Percentiles rank a stretch among this genome's conserved stretches.
Evolutionary conservation across 2,888 invertebrate species (phyloP).

Genomic region (Macrosiphum euphorbiae): DNA sequence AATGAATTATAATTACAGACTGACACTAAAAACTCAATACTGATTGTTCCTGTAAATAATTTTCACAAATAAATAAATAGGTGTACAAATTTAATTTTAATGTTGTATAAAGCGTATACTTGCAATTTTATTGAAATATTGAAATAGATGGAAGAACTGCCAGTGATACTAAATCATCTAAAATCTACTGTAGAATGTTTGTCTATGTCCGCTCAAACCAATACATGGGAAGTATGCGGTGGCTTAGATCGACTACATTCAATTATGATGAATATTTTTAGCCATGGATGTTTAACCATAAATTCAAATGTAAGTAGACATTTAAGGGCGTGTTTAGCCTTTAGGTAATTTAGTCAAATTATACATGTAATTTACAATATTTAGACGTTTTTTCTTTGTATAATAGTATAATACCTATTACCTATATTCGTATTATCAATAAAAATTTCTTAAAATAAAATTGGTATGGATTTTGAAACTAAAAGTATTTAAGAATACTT

Average conservation of each 20-base stretch:
- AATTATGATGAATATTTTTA: constrained; percentile 74
- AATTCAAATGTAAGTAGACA: constrained; percentile 70
- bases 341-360: background rate
- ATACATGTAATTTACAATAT: background rate
- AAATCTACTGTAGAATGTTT: constrained; percentile 75
- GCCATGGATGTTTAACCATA: constrained; percentile 73
- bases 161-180: constrained; percentile 72
- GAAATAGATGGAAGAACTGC: constrained; percentile 40
- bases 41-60: background rate
- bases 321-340: background rate
- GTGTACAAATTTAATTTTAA: background rate
- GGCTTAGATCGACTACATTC: constrained; percentile 74
- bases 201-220: constrained; percentile 73
- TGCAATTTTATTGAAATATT: background rate
- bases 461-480: background rate
- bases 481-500: background rate
- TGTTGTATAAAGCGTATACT: background rate
- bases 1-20: background rate
- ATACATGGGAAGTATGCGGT: constrained; percentile 76
- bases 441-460: background rate
- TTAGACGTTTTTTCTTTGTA: constrained; percentile 8
- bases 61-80: background rate
- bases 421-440: background rate
- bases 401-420: background rate
- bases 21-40: background rate